Conservation (phyloP, 64 coral and sea anemone genomes). For the Acropora yongei region DNA sequence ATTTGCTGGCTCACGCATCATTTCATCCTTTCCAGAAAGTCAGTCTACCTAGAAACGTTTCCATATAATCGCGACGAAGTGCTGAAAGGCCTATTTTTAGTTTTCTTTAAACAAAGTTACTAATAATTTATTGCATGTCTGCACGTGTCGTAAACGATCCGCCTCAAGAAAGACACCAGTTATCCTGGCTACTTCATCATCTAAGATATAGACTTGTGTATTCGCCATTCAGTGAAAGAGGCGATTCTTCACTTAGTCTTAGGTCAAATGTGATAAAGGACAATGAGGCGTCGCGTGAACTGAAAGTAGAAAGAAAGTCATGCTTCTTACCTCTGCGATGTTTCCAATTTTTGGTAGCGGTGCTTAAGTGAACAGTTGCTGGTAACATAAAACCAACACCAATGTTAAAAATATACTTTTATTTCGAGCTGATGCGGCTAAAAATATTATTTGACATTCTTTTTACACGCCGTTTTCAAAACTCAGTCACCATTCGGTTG, state of each 20-base stretch:
- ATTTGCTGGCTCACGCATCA: neutral
- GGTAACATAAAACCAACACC: neutral
- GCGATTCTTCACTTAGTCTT: conserved; percentile 2
- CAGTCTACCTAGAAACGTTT: no score
- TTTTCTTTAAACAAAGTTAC: no score
- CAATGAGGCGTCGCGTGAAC: neutral
- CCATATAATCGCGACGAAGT: no score
- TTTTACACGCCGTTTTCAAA: conserved; percentile 4
- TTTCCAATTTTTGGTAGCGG: neutral
- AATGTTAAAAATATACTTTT: conserved; percentile 6
- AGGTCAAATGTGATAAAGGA: neutral
- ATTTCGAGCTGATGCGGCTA: conserved; percentile 10
- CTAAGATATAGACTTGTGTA: neutral
- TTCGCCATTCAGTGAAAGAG: neutral
- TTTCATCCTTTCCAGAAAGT: no score
- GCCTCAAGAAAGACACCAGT: neutral
- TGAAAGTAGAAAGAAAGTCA: neutral
- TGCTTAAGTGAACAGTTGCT: neutral
- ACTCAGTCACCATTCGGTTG: neutral
- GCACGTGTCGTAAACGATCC: no score
- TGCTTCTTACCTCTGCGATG: neutral
- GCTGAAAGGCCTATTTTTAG: no score
- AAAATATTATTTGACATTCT: neutral
- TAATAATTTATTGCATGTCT: no score
- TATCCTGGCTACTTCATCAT: neutral